Evolutionary conservation across 2,888 invertebrate genomes (phyloP), one percentile per base, ranked within the genome.

Genomic region (Chrysina gloriosa): DNA sequence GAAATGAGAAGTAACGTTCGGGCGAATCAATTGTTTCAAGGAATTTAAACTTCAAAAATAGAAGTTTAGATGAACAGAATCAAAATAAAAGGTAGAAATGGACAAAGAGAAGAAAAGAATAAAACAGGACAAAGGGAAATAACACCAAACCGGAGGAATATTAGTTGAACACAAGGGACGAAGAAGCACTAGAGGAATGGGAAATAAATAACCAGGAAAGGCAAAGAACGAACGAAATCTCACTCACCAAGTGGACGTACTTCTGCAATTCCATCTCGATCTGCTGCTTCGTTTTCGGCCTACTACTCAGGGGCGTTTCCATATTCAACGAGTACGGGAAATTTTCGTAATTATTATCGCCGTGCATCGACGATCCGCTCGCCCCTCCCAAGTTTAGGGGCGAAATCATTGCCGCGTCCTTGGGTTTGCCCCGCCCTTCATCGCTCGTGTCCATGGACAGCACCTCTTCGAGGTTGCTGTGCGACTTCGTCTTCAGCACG

Each of bases 181-280:
- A n/a, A n/a, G n/a, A n/a, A n/a, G n/a, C n/a, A n/a, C n/a, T n/a
- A n/a, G n/a, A n/a, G n/a, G n/a, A n/a, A n/a, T n/a, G n/a, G n/a
- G n/a, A n/a, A n/a, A n/a, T n/a, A n/a, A n/a, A n/a, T n/a, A n/a
- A n/a, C n/a, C n/a, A n/a, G n/a, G n/a, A n/a, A n/a, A n/a, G n/a
- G n/a, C n/a, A n/a, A n/a, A n/a, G n/a, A n/a, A n/a, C n/a, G n/a
- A n/a, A n/a, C n/a, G n/a, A 63, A 42, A 52, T 29, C 48, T 9
- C 19, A 61, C 42, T 73, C 74, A 85, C 86, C 84, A 85, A 82
- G 79, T 84, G 82, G 36, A 86, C 83, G 70, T 85, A 86, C 77
- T 83, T 84, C 68, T 84, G 83, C 16, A 86, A 77, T 72, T 86
- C 85, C 63, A 80, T 81, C 64, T 82, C 84, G 0, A 80, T 77